Evolutionary conservation across 2,113 vertebrate species (phyloP).

Genomic region (Cyprinodon tularosa): DNA sequence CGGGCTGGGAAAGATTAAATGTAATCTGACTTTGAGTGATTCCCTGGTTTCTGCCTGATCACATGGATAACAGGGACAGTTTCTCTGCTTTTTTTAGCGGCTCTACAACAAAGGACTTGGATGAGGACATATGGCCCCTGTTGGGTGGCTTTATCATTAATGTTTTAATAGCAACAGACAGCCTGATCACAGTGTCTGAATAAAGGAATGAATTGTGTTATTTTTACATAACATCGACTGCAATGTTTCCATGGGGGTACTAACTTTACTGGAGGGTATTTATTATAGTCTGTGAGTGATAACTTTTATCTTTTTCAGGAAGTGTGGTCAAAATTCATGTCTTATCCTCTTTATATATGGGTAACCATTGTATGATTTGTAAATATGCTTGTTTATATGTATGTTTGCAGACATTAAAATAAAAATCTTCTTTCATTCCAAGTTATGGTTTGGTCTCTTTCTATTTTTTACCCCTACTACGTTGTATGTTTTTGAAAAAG

Average conservation of each 20-base stretch:
- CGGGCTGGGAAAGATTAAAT: constrained; percentile 28
- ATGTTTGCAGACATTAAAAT: constrained; percentile 60
- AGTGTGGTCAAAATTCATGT: constrained; percentile 42
- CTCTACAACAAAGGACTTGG: constrained; percentile 17
- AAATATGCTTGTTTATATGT: constrained; percentile 76
- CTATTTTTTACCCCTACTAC: neutral
- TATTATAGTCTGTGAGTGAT: constrained; percentile 48
- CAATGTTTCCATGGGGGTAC: constrained; percentile 45
- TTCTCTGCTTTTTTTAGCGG: constrained; percentile 40
- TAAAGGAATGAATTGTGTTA: constrained; percentile 52
- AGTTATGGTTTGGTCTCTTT: neutral
- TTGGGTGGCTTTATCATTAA: constrained; percentile 15
- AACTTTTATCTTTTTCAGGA: constrained; percentile 40
- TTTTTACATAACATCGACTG: constrained; percentile 60
- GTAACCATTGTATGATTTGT: constrained; percentile 73
- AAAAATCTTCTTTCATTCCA: neutral
- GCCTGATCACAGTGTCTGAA: constrained; percentile 40
- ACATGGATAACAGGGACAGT: constrained; percentile 32
- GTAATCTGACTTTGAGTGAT: constrained; percentile 27
- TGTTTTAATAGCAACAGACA: constrained; percentile 26
- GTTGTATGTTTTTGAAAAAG: constrained; percentile 1
- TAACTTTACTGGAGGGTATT: constrained; percentile 56
- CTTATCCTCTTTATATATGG: constrained; percentile 49
- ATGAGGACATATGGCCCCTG: constrained; percentile 34
- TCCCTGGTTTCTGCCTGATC: constrained; percentile 24